A percentile compares a stretch with the other conserved stretches of the same genome.
phyloP scores from a whole-genome alignment of 1,140 invertebrate species.

The Eciton burchellii region DNA sequence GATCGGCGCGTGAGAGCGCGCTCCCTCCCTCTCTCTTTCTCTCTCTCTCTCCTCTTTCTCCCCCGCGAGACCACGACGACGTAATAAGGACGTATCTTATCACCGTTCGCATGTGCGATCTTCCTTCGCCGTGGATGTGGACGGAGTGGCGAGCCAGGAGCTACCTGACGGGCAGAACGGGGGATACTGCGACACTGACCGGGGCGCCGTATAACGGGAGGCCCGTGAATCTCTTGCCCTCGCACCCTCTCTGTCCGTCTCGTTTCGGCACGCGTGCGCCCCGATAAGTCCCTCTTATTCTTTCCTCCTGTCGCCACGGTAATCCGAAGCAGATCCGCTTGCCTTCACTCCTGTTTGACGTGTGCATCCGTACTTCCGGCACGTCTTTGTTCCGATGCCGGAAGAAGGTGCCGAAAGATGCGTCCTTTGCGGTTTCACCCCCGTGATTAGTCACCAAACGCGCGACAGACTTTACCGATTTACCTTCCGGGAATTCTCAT shows the following conservation, averaged over 20 bases:
- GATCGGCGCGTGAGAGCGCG: neutral
- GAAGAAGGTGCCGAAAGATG: neutral
- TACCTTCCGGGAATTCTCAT: neutral
- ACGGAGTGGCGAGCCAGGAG: constrained; percentile 79
- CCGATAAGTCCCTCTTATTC: constrained; percentile 91
- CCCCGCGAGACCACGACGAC: constrained; percentile 1
- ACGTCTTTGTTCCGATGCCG: neutral
- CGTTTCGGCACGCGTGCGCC: constrained; percentile 74
- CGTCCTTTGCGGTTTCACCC: neutral
- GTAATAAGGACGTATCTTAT: constrained; percentile 49
- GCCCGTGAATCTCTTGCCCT: constrained; percentile 57
- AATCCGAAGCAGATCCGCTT: constrained; percentile 26
- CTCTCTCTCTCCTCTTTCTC: neutral
- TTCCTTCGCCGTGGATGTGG: constrained; percentile 72
- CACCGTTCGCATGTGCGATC: constrained; percentile 71
- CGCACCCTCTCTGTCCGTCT: constrained; percentile 55
- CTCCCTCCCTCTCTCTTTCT: too few relatives aligned
- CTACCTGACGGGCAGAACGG: constrained; percentile 74
- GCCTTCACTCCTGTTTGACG: neutral
- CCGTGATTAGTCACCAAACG: neutral
- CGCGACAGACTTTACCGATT: neutral
- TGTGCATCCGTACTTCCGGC: constrained; percentile 41
- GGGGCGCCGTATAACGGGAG: constrained; percentile 77
- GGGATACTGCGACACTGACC: constrained; percentile 81
- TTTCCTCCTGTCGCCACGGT: neutral